Percentiles rank a stretch among this genome's conserved stretches.
Evolutionary conservation across 2,888 invertebrate species (phyloP).

Genomic region (Colletes collaris): DNA sequence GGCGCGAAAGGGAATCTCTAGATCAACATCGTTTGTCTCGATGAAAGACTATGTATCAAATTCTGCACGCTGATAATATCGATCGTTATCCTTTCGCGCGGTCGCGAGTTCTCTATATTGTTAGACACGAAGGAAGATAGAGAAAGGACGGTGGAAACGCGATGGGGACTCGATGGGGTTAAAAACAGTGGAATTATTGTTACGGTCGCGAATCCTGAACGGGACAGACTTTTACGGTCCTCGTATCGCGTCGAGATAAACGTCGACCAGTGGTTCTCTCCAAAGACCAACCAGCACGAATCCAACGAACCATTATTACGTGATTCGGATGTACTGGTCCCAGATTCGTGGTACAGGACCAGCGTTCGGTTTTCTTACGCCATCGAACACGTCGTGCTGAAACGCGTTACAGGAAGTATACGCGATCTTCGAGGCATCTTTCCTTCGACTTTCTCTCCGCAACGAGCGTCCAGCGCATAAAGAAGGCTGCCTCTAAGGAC

Average conservation of each 20-base stretch:
- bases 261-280: constrained; percentile 51
- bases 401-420: too few species aligned
- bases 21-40: constrained; percentile 15
- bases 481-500: too few species aligned
- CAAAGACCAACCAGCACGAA: too few species aligned
- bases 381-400: too few species aligned
- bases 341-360: too few species aligned
- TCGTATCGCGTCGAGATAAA: constrained; percentile 53
- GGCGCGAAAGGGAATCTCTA: neutral
- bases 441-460: too few species aligned
- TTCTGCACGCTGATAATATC: constrained; percentile 15
- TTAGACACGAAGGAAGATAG: neutral
- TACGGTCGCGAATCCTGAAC: constrained; percentile 54
- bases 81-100: constrained; percentile 20
- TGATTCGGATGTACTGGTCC: too few species aligned
- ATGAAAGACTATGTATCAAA: constrained; percentile 12
- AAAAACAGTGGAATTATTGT: constrained; percentile 63
- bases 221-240: constrained; percentile 51
- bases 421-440: too few species aligned
- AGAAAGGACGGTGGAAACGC: constrained; percentile 4
- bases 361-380: too few species aligned
- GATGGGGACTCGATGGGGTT: constrained; percentile 40
- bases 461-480: too few species aligned
- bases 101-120: neutral
- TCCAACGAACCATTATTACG: too few species aligned